Evolutionary conservation across 2,888 invertebrate species (phyloP).

Genomic region (Euplagia quadripunctaria): DNA sequence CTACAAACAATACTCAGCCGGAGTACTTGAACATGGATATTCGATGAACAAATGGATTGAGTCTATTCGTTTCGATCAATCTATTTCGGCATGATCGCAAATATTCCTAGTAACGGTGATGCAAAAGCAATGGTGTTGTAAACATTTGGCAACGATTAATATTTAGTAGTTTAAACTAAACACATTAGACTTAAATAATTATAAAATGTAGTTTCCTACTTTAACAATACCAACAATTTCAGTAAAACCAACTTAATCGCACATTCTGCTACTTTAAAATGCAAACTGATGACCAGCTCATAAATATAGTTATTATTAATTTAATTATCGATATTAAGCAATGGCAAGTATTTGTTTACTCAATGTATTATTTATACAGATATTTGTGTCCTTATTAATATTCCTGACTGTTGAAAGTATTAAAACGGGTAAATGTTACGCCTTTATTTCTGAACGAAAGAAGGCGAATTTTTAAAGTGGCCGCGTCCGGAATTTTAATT

Average conservation of each 20-base stretch:
- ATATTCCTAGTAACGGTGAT: not conserved
- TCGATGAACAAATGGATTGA: not conserved
- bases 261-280: constrained; percentile 7
- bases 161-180: too few species aligned
- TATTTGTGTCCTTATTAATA: constrained; percentile 60
- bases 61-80: not conserved
- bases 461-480: constrained; percentile 63
- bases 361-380: constrained; percentile 24
- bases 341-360: constrained; percentile 14
- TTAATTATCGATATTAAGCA: constrained; percentile 9
- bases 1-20: not conserved
- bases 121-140: not conserved
- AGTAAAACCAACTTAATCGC: not conserved
- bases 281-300: not conserved
- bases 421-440: constrained; percentile 67
- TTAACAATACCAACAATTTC: not conserved
- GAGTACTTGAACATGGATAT: not conserved
- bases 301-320: not conserved
- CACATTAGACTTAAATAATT: not conserved
- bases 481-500: constrained; percentile 68
- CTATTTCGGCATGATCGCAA: not conserved
- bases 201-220: not conserved
- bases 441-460: constrained; percentile 66
- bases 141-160: not conserved
- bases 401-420: constrained; percentile 61